Percentiles rank a stretch among this genome's conserved stretches.
Evolutionary conservation across 1,140 invertebrate genomes (phyloP).

Genomic region (Apocrypta bakeri): DNA sequence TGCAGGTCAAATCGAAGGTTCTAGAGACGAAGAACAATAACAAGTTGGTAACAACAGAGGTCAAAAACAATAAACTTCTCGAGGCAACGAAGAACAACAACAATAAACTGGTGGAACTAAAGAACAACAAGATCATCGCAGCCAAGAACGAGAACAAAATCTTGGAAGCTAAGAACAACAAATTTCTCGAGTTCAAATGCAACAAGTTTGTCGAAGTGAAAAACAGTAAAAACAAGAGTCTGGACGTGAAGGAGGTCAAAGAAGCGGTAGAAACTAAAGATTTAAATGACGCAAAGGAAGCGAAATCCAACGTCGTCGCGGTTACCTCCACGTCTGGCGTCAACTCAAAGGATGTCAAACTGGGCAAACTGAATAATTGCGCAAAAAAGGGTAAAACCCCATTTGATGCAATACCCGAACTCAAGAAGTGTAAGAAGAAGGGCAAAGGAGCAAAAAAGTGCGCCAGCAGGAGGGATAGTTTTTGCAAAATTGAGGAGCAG

Average conservation of each 20-base stretch:
- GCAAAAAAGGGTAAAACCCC: background rate
- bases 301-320: background rate
- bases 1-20: conserved; percentile 62
- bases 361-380: background rate
- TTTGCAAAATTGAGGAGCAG: conserved; percentile 62
- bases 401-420: background rate
- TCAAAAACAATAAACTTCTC: conserved; percentile 55
- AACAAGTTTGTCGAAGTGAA: conserved; percentile 28
- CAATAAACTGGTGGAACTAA: conserved; percentile 51
- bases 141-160: conserved; percentile 27
- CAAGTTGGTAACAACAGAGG: conserved; percentile 50
- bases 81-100: conserved; percentile 61
- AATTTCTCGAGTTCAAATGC: background rate
- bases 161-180: background rate
- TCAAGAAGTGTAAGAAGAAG: conserved; percentile 28
- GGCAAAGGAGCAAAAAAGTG: conserved; percentile 63
- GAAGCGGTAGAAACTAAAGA: background rate
- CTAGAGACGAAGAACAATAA: conserved; percentile 27
- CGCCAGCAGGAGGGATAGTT: conserved; percentile 54
- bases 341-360: background rate
- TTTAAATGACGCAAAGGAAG: background rate
- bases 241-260: background rate
- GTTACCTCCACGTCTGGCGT: too few species aligned
- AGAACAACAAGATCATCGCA: conserved; percentile 10
- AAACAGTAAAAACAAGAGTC: conserved; percentile 15